Conservation (phyloP, 2,797 vertebrate species). For the Steatocranus sp. region DNA sequence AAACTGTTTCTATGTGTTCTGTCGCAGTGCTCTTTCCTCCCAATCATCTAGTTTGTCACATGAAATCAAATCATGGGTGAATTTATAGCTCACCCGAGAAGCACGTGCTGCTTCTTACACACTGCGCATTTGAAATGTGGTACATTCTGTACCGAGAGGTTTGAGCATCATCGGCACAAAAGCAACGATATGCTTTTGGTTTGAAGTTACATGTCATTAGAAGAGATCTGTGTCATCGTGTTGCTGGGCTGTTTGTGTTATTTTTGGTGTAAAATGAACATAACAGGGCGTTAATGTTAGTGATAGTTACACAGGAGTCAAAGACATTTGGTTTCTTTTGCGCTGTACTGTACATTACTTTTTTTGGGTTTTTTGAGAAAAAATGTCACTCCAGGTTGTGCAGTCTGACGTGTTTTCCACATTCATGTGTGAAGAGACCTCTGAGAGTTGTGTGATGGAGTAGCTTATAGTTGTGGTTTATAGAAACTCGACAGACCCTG, state of each 20-base stretch:
- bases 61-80: slow-evolving; percentile 50
- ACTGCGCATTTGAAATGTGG: slow-evolving; percentile 3
- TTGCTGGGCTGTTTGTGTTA: not conserved
- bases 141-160: slow-evolving; percentile 11
- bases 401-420: not conserved
- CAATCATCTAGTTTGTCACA: slow-evolving; percentile 54
- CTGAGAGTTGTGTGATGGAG: slow-evolving; percentile 3
- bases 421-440: not conserved
- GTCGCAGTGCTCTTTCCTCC: slow-evolving; percentile 32
- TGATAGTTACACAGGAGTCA: not conserved
- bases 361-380: not conserved
- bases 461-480: slow-evolving; percentile 16
- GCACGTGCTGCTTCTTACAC: slow-evolving; percentile 20
- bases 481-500: not conserved
- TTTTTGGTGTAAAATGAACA: not conserved
- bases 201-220: not conserved
- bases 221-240: not conserved
- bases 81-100: slow-evolving; percentile 41
- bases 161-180: slow-evolving; percentile 17
- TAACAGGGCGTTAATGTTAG: not conserved
- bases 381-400: not conserved
- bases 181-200: not conserved
- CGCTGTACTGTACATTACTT: not conserved
- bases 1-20: slow-evolving; percentile 53
- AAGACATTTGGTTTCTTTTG: not conserved